Conservation (phyloP, 2,888 invertebrate species). For the Ochropleura leucogaster region DNA sequence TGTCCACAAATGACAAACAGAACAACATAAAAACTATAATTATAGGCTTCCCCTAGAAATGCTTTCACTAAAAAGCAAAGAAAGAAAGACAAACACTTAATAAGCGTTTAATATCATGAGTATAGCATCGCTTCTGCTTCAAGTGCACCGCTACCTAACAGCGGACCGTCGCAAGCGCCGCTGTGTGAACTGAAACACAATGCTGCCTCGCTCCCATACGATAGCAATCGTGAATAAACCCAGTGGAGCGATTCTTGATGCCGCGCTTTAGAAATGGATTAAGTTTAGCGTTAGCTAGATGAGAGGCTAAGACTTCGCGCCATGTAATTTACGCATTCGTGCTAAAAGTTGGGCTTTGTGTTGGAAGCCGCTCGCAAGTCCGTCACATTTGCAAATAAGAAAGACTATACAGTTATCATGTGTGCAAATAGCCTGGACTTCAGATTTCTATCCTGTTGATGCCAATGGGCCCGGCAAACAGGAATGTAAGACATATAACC, state of each 20-base stretch:
- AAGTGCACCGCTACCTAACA: slow-evolving; percentile 19
- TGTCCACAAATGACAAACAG: neutral
- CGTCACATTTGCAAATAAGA: slow-evolving; percentile 2
- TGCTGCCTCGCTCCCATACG: slow-evolving; percentile 74
- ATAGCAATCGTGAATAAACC: slow-evolving; percentile 80
- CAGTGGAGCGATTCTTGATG: slow-evolving; percentile 75
- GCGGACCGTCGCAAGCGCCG: slow-evolving; percentile 51
- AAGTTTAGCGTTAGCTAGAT: slow-evolving; percentile 64
- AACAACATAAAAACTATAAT: neutral
- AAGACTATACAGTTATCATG: neutral
- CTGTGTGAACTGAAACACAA: slow-evolving; percentile 75
- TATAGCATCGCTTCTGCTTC: slow-evolving; percentile 35
- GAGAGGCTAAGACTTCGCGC: slow-evolving; percentile 44
- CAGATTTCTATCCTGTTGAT: neutral
- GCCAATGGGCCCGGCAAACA: no score
- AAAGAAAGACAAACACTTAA: neutral
- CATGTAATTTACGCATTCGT: slow-evolving; percentile 24
- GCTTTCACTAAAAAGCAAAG: neutral
- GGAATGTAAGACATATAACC: neutral
- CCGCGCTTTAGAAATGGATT: slow-evolving; percentile 77
- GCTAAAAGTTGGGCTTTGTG: slow-evolving; percentile 31
- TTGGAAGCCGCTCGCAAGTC: slow-evolving; percentile 9
- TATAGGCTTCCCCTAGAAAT: neutral
- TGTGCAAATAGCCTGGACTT: neutral
- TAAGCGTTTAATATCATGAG: neutral